These are phyloP conservation scores for Lasioglossum pauxillum DNA, from an alignment of 2,888 invertebrate species.

Conservation along the genomic window DNA sequence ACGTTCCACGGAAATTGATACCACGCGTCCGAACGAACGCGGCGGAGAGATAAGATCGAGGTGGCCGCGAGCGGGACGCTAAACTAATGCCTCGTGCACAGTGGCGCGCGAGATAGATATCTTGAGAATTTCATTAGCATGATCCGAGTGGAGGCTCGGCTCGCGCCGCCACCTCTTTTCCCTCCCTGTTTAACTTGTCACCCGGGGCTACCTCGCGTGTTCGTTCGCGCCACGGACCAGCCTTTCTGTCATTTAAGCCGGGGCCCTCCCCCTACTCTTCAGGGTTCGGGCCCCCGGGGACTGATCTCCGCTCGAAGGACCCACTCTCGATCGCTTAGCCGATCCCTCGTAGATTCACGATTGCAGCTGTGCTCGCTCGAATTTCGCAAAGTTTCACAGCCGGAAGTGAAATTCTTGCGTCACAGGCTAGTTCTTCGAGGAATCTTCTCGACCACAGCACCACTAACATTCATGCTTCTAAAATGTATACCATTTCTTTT, in stretches of 20 bases:
- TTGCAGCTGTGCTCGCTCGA: not conserved
- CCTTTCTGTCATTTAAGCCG: conserved; percentile 54
- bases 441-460: not conserved
- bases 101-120: conserved; percentile 73
- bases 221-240: conserved; percentile 45
- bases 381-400: not conserved
- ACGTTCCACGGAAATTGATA: conserved; percentile 71
- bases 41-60: conserved; percentile 69
- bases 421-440: not conserved
- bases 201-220: conserved; percentile 58
- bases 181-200: conserved; percentile 63
- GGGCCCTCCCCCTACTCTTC: conserved; percentile 10
- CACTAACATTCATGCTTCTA: too few species aligned
- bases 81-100: conserved; percentile 69
- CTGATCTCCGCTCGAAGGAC: conserved; percentile 7
- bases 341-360: conserved; percentile 12
- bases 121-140: conserved; percentile 79
- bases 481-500: not conserved
- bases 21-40: conserved; percentile 49
- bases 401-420: not conserved
- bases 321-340: not conserved
- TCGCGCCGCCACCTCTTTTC: conserved; percentile 51
- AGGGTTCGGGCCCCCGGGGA: not conserved
- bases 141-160: conserved; percentile 59
- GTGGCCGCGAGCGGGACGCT: conserved; percentile 68